Percentiles rank a stretch among this genome's conserved stretches.
These are phyloP conservation scores for Bombus fervidus DNA, from an alignment of 1,140 invertebrate genomes.

Conservation along the genomic window DNA sequence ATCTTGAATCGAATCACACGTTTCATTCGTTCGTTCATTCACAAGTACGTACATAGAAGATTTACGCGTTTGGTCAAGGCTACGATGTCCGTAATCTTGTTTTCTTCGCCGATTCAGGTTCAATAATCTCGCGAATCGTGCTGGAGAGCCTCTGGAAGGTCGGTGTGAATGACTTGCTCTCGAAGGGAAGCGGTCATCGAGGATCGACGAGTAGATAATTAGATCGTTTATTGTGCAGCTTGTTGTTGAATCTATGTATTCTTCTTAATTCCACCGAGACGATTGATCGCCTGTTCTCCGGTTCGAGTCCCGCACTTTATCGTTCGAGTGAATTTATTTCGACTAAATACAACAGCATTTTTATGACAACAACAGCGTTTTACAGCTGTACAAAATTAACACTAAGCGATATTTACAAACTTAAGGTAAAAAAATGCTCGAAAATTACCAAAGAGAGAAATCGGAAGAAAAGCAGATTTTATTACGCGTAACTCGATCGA, in stretches of 20 bases:
- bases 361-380: not conserved
- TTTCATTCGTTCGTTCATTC: not conserved
- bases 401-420: too few species aligned
- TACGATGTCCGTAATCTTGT: not conserved
- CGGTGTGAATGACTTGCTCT: conserved; percentile 9
- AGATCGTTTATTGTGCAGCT: not conserved
- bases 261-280: not conserved
- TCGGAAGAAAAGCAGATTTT: too few species aligned
- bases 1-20: not conserved
- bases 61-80: not conserved
- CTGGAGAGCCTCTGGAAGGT: not conserved
- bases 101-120: not conserved
- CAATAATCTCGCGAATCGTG: conserved; percentile 4
- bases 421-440: too few species aligned
- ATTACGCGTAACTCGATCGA: too few species aligned
- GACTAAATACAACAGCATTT: not conserved
- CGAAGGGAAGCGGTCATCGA: conserved; percentile 16
- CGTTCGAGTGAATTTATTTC: not conserved
- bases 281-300: not conserved
- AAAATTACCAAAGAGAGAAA: not conserved
- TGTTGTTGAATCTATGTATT: not conserved
- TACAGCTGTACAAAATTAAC: not conserved
- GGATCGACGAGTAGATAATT: conserved; percentile 17
- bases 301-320: not conserved
- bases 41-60: not conserved